Evolutionary conservation across 2,888 invertebrate genomes (phyloP), one percentile per base, ranked within the genome.

Genomic region (Agrotis exclamationis): DNA sequence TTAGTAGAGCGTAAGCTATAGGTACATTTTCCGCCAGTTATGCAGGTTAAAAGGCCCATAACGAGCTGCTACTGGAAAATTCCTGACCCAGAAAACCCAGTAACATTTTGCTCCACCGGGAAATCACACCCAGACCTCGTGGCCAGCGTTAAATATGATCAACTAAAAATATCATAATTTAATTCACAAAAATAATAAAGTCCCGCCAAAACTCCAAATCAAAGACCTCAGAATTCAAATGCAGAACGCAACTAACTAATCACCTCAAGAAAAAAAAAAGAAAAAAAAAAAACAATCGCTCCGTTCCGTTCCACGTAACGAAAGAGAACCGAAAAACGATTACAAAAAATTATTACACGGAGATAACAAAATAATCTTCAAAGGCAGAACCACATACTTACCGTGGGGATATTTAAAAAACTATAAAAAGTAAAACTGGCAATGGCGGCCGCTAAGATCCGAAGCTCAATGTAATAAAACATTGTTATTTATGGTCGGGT

Each of bases 331-430:
- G 79, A 72, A 80, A 81, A 73, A 78, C 78, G 82, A 80, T 82
- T 82, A 84, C 72, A 85, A 85, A 88, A 86, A 85, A 94, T 94
- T 94, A 94, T 93, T 91, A 90, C 92, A 84, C 84, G 83, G 87
- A 89, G 94, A 94, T 94, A 94, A 94, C 94, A 91, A 93, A 94
- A 92, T 94, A 94, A 94, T 94, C 94, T 92, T 90, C 90, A 90
- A 92, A 91, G 88, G 79, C 85, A 84, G 69, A 54, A 85, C 85
- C 85, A 81, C 81, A 85, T 84, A 85, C 87, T 85, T 87, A 89
- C 88, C 58, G 71, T 74, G 92, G 92, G 90, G 90, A 92, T 93
- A 93, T 94, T 94, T 94, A 94, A 94, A 94, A 94, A 94, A 92
- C 94, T 92, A 93, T 94, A 94, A 94, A 94, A 90, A 77, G 83